These are phyloP conservation scores for Dryocosmus kuriphilus DNA, from an alignment of 2,888 invertebrate genomes.

Conservation along the genomic window DNA sequence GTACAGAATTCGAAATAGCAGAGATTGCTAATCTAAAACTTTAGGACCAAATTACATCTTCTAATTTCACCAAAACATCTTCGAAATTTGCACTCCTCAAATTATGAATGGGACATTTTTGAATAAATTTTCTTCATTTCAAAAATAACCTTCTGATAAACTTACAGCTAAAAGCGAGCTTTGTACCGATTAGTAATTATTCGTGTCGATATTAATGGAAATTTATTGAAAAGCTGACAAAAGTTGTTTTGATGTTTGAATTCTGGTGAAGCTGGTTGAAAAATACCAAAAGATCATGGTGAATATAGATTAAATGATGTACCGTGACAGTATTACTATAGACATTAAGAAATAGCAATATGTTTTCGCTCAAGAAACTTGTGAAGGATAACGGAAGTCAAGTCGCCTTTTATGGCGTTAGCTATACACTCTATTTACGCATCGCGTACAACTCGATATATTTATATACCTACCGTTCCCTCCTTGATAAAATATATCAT, in stretches of 20 bases:
- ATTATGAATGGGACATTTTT: neutral
- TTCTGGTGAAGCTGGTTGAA: neutral
- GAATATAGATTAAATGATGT: conserved; percentile 46
- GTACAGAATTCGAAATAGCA: neutral
- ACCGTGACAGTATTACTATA: conserved; percentile 73
- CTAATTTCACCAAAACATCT: conserved; percentile 8
- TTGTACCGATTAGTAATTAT: neutral
- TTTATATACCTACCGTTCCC: conserved; percentile 41
- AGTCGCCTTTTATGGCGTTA: conserved; percentile 12
- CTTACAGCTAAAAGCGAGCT: conserved; percentile 7
- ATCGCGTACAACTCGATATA: conserved; percentile 44
- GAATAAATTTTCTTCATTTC: neutral
- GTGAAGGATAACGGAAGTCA: conserved; percentile 44
- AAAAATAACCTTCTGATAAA: neutral
- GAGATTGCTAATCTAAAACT: neutral
- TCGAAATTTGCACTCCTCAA: neutral
- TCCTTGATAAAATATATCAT: conserved; percentile 44
- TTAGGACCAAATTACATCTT: conserved; percentile 25
- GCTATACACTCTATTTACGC: conserved; percentile 14
- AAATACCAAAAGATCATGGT: neutral
- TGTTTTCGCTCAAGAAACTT: conserved; percentile 68
- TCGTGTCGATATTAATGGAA: neutral
- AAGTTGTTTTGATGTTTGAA: conserved; percentile 6
- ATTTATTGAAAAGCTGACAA: neutral
- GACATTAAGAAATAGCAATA: conserved; percentile 68